Conservation (phyloP, 1,140 invertebrate genomes). For the Megalopta genalis region DNA sequence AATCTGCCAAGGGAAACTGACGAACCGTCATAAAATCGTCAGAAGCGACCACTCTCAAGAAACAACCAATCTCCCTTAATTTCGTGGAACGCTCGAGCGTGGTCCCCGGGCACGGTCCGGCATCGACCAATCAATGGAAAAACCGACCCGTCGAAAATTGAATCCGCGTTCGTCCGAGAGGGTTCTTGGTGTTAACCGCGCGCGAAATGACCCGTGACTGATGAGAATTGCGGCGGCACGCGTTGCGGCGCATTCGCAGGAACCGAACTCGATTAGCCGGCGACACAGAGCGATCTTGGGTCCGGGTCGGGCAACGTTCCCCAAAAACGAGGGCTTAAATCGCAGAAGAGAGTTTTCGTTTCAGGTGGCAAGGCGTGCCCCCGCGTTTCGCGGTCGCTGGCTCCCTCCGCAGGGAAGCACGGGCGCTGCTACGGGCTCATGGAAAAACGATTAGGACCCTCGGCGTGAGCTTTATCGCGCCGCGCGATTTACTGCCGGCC, state of each 20-base stretch:
- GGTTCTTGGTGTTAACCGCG: not conserved
- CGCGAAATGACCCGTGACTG: constrained; percentile 30
- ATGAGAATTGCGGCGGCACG: constrained; percentile 25
- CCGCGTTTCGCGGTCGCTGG: not conserved
- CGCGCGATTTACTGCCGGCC: constrained; percentile 50
- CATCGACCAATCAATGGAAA: not conserved
- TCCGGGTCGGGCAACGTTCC: not conserved
- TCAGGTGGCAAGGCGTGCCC: constrained; percentile 1
- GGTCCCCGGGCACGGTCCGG: too few species aligned
- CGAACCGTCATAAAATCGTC: too few species aligned
- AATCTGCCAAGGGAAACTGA: too few species aligned
- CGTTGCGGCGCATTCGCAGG: constrained; percentile 18
- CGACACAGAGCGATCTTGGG: constrained; percentile 12
- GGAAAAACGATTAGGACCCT: constrained; percentile 64
- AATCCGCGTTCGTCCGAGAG: too few species aligned
- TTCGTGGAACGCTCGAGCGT: too few species aligned
- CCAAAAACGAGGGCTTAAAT: constrained; percentile 17
- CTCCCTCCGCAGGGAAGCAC: not conserved
- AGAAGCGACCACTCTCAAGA: too few species aligned
- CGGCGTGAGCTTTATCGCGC: constrained; percentile 61
- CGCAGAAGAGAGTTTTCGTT: not conserved
- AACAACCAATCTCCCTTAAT: too few species aligned
- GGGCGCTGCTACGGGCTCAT: constrained; percentile 26
- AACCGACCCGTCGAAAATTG: too few species aligned
- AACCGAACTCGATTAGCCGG: constrained; percentile 28